Base-by-base conservation (phyloP, 1,140 invertebrate species). In the Pogonognathellus flavescens region DNA sequence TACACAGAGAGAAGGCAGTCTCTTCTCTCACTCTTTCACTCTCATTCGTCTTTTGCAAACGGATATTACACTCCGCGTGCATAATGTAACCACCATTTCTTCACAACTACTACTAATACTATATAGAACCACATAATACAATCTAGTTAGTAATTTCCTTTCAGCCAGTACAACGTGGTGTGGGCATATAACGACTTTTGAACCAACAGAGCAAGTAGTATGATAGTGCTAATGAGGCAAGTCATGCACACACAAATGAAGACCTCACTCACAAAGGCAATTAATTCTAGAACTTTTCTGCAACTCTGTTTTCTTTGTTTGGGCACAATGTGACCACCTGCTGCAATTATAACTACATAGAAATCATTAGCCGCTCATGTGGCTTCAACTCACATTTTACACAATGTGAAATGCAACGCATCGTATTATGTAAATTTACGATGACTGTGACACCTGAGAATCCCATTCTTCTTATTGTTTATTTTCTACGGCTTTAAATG, bases 201-300 rank as follows among this genome's bases (percentile, higher is more conserved):
- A 57, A n/a, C 53, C 11, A 57, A 13, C 53, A 57, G 53, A 9
- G 2, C 9, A 57, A 3, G 53, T 13, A 13, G 11, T n/a, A 9
- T n/a, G 1, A 57, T n/a, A 57, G n/a, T 9, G n/a, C n/a, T 66
- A 31, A 16, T 25, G 31, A 14, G 22, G 6, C 59, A 18, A 18
- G 1, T 62, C 59, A 62, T 10, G 16, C 22, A 70, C 8, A 14
- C 25, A 70, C 22, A 70, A 31, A 70, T 41, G 66, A 31, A 70
- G 22, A 70, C 31, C 25, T 70, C 66, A 25, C 20, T 66, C 62
- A 49, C 70, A 76, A 25, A 31, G 70, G 31, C 70, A 76, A 76
- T 76, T 76, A 76, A 50, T 49, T 49, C 31, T 14, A 22, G 70
- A 76, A 76, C 70, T 76, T 76, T 76, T 13, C 70, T 76, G 25